These are phyloP conservation scores for Macquaria australasica DNA, from an alignment of 2,113 vertebrate species.

Conservation along the genomic window DNA sequence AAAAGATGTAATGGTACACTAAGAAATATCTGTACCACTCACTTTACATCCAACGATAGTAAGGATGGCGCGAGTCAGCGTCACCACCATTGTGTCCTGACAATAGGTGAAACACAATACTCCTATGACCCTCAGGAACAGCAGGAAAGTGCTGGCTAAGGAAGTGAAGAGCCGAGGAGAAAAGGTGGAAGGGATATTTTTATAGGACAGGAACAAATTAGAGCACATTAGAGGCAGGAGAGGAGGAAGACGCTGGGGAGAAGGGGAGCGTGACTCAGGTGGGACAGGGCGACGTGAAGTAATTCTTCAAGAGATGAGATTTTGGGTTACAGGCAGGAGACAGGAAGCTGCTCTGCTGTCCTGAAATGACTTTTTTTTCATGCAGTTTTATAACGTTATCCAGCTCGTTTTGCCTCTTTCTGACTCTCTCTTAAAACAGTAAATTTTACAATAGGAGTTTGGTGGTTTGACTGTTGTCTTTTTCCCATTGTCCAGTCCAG, in stretches of 20 bases:
- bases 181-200: constrained; percentile 18
- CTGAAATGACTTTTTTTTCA: not conserved
- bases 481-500: not conserved
- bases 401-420: not conserved
- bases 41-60: not conserved
- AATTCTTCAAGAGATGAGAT: constrained; percentile 10
- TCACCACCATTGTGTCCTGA: not conserved
- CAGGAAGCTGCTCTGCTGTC: not conserved
- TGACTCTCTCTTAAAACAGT: not conserved
- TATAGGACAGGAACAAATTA: constrained; percentile 32
- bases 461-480: not conserved
- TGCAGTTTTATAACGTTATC: not conserved
- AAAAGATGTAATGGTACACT: not conserved
- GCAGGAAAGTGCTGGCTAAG: constrained; percentile 26
- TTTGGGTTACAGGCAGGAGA: constrained; percentile 3
- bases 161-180: constrained; percentile 10
- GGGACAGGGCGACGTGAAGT: not conserved
- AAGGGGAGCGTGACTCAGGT: not conserved
- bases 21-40: not conserved
- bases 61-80: not conserved
- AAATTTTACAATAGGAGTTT: not conserved
- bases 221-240: constrained; percentile 13
- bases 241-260: not conserved
- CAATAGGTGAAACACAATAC: constrained; percentile 13
- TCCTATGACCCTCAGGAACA: constrained; percentile 1